Percentiles rank a stretch among this genome's conserved stretches.
These are phyloP conservation scores for Chrysotoxum bicinctum DNA, from an alignment of 2,888 invertebrate species.

Conservation along the genomic window DNA sequence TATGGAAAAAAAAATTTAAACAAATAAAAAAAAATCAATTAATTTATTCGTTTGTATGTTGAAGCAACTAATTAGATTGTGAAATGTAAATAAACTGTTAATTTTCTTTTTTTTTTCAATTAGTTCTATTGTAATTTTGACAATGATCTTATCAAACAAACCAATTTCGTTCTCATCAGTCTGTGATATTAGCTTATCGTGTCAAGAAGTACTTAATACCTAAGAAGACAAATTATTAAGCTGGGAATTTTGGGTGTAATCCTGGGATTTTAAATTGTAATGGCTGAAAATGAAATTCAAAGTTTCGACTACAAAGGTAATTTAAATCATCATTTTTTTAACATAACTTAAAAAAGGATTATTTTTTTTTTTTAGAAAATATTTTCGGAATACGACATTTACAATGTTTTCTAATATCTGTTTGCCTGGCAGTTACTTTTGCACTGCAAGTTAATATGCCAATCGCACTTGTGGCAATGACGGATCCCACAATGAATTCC, in stretches of 20 bases:
- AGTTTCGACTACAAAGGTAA: neutral
- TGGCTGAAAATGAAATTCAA: neutral
- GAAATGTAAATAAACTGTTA: conserved; percentile 1
- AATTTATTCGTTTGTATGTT: too few species aligned
- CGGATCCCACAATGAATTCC: conserved; percentile 79
- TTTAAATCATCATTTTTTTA: neutral
- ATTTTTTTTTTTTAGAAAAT: conserved; percentile 75
- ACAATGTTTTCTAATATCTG: conserved; percentile 72
- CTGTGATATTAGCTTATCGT: neutral
- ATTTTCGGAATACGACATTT: conserved; percentile 81
- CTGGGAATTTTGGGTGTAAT: neutral
- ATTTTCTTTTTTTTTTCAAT: neutral
- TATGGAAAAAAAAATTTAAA: neutral
- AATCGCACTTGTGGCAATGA: conserved; percentile 89
- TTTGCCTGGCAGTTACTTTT: conserved; percentile 85
- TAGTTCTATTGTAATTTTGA: neutral
- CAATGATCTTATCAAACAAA: neutral
- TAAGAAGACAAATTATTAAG: neutral
- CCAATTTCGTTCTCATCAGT: neutral
- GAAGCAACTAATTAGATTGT: neutral
- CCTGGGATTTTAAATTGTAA: neutral
- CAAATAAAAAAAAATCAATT: neutral
- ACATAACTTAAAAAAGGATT: neutral
- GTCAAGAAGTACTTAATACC: neutral
- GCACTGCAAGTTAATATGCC: conserved; percentile 87